Conservation (phyloP, 2,888 invertebrate genomes). For the Dicyrtoma fusca region DNA sequence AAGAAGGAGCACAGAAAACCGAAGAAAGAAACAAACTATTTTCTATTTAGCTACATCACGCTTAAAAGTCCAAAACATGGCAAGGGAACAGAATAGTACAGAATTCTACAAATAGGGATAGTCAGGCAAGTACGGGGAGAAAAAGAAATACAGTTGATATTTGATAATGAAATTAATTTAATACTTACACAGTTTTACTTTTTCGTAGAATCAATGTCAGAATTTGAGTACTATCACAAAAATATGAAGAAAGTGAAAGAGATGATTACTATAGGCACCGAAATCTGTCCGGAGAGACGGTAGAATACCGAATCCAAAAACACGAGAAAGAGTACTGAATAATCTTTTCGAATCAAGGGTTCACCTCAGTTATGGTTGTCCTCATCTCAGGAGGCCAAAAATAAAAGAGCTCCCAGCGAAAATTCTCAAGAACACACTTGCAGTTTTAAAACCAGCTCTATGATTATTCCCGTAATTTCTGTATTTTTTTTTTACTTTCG, state of each 20-base stretch:
- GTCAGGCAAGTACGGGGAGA: no score
- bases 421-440: slow-evolving; percentile 21
- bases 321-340: slow-evolving; percentile 32
- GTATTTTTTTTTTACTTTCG: slow-evolving; percentile 3
- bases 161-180: no score
- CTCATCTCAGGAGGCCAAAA: slow-evolving; percentile 43
- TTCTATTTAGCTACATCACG: background rate
- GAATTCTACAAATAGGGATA: no score
- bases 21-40: slow-evolving; percentile 2
- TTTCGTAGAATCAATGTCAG: no score
- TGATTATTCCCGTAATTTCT: slow-evolving; percentile 13
- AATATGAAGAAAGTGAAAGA: no score
- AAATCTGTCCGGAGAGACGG: background rate
- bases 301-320: slow-evolving; percentile 25
- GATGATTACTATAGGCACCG: no score
- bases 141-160: no score
- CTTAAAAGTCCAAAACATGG: no score
- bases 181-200: no score
- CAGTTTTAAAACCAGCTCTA: slow-evolving; percentile 1
- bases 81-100: background rate
- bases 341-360: slow-evolving; percentile 38
- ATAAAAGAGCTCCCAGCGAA: slow-evolving; percentile 44
- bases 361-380: slow-evolving; percentile 36
- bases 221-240: no score
- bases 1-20: background rate